Evolutionary conservation across 2,888 invertebrate genomes (phyloP).

Genomic region (Danaus chrysippus): DNA sequence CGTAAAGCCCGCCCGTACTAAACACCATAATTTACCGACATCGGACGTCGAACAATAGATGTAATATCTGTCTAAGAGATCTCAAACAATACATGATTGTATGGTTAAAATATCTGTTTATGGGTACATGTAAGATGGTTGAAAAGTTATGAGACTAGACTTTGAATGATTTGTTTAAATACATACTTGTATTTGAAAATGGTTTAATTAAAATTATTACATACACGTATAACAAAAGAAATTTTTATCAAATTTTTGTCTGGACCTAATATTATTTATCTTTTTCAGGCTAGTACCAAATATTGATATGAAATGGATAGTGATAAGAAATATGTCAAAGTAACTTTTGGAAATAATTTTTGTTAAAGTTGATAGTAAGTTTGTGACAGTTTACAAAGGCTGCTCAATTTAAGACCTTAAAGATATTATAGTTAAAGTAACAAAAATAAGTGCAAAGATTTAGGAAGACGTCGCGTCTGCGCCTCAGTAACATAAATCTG

Average conservation of each 20-base stretch:
- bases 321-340: too few relatives aligned
- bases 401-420: slow-evolving; percentile 14
- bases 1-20: slow-evolving; percentile 28
- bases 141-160: too few relatives aligned
- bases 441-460: slow-evolving; percentile 33
- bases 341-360: too few relatives aligned
- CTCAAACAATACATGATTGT: slow-evolving; percentile 15
- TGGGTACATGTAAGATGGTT: not conserved
- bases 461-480: slow-evolving; percentile 28
- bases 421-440: slow-evolving; percentile 21
- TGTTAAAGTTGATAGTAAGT: not conserved
- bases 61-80: slow-evolving; percentile 26
- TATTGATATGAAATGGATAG: too few relatives aligned
- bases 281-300: too few relatives aligned
- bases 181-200: not conserved
- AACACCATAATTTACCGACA: slow-evolving; percentile 35
- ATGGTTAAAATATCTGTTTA: not conserved
- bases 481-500: slow-evolving; percentile 34
- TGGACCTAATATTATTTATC: too few relatives aligned
- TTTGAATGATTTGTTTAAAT: too few relatives aligned
- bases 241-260: too few relatives aligned
- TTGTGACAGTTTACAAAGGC: slow-evolving; percentile 6
- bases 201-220: too few relatives aligned
- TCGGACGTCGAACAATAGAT: slow-evolving; percentile 32
- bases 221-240: too few relatives aligned